Evolutionary conservation across 2,888 invertebrate species (phyloP).

Genomic region (Synanthedon tipuliformis): DNA sequence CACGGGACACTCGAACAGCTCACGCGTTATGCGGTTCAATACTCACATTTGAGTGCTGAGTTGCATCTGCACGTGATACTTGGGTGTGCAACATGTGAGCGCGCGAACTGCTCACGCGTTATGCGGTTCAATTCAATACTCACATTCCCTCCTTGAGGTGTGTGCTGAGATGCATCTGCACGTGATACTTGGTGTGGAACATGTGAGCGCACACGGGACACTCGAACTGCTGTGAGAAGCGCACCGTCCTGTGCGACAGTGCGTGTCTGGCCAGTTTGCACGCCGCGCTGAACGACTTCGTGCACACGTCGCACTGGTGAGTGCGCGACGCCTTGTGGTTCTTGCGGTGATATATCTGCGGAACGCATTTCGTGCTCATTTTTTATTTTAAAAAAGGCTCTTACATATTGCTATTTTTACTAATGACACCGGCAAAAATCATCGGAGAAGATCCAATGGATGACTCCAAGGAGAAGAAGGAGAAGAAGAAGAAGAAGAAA

Average conservation of each 20-base stretch:
- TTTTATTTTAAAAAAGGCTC: no score
- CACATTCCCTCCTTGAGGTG: slow-evolving; percentile 50
- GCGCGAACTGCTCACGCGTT: slow-evolving; percentile 37
- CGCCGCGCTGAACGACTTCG: slow-evolving; percentile 40
- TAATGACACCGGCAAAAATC: no score
- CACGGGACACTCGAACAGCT: slow-evolving; percentile 58
- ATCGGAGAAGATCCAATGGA: no score
- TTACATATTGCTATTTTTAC: no score
- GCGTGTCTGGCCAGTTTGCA: slow-evolving; percentile 45
- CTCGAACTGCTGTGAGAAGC: slow-evolving; percentile 46
- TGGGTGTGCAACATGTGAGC: slow-evolving; percentile 61
- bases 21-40: neutral
- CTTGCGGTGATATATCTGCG: slow-evolving; percentile 49
- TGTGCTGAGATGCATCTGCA: slow-evolving; percentile 48
- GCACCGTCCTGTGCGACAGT: slow-evolving; percentile 27
- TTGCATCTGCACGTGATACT: slow-evolving; percentile 53
- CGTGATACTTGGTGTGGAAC: slow-evolving; percentile 56
- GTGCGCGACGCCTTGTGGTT: slow-evolving; percentile 31
- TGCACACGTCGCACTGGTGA: slow-evolving; percentile 45
- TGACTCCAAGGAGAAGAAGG: no score
- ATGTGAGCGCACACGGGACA: slow-evolving; percentile 62
- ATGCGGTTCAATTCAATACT: slow-evolving; percentile 13
- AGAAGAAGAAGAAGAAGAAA: no score
- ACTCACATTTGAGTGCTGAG: slow-evolving; percentile 43
- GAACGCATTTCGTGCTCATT: no score